phyloP scores from a whole-genome alignment of 2,797 vertebrate genomes.

The Nyctibius grandis region DNA sequence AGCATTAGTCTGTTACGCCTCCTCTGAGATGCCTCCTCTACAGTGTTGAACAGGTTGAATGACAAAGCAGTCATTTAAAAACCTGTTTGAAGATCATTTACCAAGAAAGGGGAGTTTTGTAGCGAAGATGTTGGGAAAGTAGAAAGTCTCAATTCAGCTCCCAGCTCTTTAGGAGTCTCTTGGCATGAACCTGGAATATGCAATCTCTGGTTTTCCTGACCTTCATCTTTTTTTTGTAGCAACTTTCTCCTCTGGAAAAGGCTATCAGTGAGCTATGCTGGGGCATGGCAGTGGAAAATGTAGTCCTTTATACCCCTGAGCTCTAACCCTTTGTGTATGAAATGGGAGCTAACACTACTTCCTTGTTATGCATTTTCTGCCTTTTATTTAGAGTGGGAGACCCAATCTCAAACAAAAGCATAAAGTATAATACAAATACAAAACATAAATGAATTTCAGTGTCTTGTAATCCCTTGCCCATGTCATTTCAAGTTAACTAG shows the following conservation, averaged over 20 bases:
- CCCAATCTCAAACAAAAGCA: background rate
- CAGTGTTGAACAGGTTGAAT: background rate
- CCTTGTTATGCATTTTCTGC: background rate
- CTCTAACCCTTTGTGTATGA: background rate
- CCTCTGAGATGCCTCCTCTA: conserved; percentile 16
- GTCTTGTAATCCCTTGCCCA: background rate
- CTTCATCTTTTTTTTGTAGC: background rate
- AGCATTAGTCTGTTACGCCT: conserved; percentile 34
- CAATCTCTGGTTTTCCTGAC: background rate
- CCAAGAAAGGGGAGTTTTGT: background rate
- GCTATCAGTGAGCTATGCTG: background rate
- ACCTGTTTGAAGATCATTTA: conserved; percentile 1
- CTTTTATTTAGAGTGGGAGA: background rate
- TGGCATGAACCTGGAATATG: background rate
- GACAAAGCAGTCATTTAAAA: conserved; percentile 44
- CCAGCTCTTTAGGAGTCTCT: background rate
- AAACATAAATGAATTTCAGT: background rate
- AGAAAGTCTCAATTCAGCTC: background rate
- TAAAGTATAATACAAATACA: background rate
- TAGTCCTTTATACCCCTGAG: background rate
- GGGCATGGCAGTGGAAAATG: background rate
- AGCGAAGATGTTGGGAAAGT: background rate
- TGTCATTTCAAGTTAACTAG: background rate
- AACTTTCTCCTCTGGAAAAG: background rate
- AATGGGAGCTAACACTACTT: background rate